Percentiles rank a stretch among this genome's conserved stretches.
These are phyloP conservation scores for Enteromius mattozi DNA, from an alignment of 2,797 vertebrate species.

Conservation along the genomic window DNA sequence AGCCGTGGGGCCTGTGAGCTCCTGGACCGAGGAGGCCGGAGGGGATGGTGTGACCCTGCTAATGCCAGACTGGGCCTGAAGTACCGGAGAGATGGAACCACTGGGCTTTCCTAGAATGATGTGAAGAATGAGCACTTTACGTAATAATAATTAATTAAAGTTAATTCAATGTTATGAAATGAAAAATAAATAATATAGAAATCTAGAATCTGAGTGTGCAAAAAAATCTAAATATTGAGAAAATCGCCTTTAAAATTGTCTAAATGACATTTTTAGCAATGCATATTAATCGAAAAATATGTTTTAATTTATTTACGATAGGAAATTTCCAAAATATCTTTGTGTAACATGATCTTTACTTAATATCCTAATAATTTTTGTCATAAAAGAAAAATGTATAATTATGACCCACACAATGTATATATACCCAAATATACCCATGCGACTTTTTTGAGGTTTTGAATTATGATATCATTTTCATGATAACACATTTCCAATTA, in stretches of 20 bases:
- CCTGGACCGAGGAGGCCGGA: slow-evolving; percentile 64
- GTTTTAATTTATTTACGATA: too few relatives aligned
- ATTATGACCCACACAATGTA: too few relatives aligned
- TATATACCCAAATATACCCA: too few relatives aligned
- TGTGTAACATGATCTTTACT: too few relatives aligned
- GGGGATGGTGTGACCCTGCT: slow-evolving; percentile 55
- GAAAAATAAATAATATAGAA: background rate
- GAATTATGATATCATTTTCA: background rate
- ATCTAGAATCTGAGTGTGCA: too few relatives aligned
- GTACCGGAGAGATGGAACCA: slow-evolving; percentile 55
- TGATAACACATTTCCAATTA: background rate
- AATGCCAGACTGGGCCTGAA: slow-evolving; percentile 51
- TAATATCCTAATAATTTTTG: too few relatives aligned
- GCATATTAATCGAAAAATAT: too few relatives aligned
- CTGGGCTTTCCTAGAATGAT: slow-evolving; percentile 62
- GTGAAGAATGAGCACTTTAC: background rate
- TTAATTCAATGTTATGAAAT: background rate
- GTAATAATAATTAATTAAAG: background rate
- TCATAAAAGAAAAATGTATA: too few relatives aligned
- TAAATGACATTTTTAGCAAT: too few relatives aligned
- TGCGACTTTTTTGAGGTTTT: background rate
- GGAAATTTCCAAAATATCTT: too few relatives aligned
- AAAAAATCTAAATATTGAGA: too few relatives aligned
- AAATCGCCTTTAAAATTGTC: too few relatives aligned
- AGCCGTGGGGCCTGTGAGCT: slow-evolving; percentile 67